phyloP scores from a whole-genome alignment of 2,113 vertebrate species.

The Eclectus roratus region DNA sequence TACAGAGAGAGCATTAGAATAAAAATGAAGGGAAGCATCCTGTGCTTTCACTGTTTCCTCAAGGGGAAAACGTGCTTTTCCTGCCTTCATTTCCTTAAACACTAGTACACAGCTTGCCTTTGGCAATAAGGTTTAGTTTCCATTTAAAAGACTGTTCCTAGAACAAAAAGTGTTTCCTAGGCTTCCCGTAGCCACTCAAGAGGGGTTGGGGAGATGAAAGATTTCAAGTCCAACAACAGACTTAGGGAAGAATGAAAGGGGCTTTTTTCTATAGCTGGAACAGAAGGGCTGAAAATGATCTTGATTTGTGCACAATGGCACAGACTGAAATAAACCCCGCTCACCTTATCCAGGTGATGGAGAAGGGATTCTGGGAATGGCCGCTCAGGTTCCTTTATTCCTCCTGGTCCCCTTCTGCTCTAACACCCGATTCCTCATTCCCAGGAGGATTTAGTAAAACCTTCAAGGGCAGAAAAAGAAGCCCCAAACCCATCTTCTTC shows the following conservation, averaged over 20 bases:
- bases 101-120: not conserved
- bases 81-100: not conserved
- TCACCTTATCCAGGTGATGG: not conserved
- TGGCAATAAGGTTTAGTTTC: not conserved
- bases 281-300: not conserved
- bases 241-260: not conserved
- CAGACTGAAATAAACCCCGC: not conserved
- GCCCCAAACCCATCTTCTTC: not conserved
- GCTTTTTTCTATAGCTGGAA: not conserved
- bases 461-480: conserved; percentile 44
- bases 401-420: not conserved
- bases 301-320: not conserved
- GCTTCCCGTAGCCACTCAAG: not conserved
- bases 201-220: not conserved
- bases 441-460: conserved; percentile 23
- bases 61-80: not conserved
- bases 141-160: not conserved
- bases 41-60: not conserved
- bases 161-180: not conserved
- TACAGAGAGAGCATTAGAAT: not conserved
- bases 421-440: conserved; percentile 7
- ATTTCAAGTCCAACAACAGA: not conserved
- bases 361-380: not conserved
- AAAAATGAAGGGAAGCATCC: not conserved
- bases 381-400: not conserved